A percentile compares a stretch with the other conserved stretches of the same genome.
Conservation (phyloP, 2,797 vertebrate species). For the Pipistrellus pygmaeus region DNA sequence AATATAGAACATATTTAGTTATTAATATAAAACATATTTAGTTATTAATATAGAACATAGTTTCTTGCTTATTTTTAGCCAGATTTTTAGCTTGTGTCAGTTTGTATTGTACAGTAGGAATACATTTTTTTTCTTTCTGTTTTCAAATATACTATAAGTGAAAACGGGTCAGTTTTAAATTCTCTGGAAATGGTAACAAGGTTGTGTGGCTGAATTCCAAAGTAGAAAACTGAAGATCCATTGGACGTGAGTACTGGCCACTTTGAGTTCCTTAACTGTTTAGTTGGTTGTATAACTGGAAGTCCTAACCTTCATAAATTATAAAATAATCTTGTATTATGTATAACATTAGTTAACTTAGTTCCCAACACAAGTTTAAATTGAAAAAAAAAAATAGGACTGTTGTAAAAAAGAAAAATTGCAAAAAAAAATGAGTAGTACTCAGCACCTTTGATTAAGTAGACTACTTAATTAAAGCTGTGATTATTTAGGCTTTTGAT, state of each 20-base stretch:
- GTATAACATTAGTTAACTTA: neutral
- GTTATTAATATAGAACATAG: neutral
- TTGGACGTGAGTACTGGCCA: neutral
- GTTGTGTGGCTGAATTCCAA: neutral
- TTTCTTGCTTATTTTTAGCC: slow-evolving; percentile 21
- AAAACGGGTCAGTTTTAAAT: neutral
- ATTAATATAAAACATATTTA: neutral
- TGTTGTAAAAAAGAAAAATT: neutral
- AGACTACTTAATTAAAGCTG: neutral
- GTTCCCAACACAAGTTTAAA: neutral
- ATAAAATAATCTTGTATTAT: neutral
- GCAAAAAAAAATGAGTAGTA: neutral
- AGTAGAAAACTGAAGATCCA: neutral
- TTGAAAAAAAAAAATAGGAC: neutral
- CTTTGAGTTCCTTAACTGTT: neutral
- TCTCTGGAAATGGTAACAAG: neutral
- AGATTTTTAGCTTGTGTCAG: neutral
- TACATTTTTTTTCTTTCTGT: neutral
- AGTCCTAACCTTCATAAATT: neutral
- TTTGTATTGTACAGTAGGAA: neutral
- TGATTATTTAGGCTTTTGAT: neutral
- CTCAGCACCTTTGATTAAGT: neutral
- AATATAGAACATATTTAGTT: neutral
- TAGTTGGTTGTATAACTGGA: neutral
- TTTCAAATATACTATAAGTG: neutral